Evolutionary conservation across 2,113 vertebrate species (phyloP).

Genomic region (Myotis brandtii): DNA sequence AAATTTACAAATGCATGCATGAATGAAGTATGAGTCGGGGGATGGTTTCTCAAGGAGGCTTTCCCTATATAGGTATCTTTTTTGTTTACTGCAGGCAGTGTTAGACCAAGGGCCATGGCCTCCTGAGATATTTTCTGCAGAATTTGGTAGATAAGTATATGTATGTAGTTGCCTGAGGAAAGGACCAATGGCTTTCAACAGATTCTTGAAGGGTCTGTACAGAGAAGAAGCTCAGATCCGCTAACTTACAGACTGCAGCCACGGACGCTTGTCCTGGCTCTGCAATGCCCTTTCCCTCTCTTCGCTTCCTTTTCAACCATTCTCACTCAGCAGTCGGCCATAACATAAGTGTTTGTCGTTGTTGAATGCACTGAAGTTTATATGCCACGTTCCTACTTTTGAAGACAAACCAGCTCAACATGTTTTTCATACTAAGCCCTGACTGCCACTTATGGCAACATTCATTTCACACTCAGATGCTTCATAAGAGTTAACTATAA

Average conservation of each 20-base stretch:
- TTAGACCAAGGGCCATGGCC: background rate
- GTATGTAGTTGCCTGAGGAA: background rate
- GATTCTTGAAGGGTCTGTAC: background rate
- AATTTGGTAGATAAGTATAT: background rate
- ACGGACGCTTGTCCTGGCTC: background rate
- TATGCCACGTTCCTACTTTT: background rate
- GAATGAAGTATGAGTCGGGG: background rate
- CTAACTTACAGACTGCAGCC: background rate
- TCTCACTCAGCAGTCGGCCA: background rate
- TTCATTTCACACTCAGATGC: background rate
- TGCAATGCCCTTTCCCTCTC: background rate
- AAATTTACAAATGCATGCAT: background rate
- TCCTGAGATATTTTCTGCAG: background rate
- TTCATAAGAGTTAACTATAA: background rate
- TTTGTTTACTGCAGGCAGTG: background rate
- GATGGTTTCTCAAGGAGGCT: background rate
- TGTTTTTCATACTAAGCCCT: background rate
- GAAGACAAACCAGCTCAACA: background rate
- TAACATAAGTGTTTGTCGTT: background rate
- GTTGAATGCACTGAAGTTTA: background rate
- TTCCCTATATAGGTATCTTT: background rate
- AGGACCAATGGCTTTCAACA: background rate
- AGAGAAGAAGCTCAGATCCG: background rate
- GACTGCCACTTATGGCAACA: background rate
- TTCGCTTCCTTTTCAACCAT: background rate